A percentile compares a stretch with the other conserved stretches of the same genome.
Evolutionary conservation across 2,888 invertebrate genomes (phyloP).

Genomic region (Chaetogeoica ovagalla): DNA sequence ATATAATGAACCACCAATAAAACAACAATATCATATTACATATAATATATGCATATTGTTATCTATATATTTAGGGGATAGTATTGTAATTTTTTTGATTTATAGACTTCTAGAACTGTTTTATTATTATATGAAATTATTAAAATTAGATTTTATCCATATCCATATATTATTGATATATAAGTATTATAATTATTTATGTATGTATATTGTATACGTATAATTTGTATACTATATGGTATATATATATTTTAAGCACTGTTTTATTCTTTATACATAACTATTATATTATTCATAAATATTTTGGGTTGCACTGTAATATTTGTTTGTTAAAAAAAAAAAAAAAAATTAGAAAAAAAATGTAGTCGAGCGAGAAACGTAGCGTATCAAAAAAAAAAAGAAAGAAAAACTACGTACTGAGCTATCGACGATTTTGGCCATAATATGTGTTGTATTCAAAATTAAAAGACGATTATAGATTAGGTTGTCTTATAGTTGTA

Average conservation of each 20-base stretch:
- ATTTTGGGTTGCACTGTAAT: conserved; percentile 45
- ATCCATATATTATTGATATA: too few species aligned
- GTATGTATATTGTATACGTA: too few species aligned
- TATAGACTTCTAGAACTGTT: conserved; percentile 50
- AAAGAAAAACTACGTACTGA: too few species aligned
- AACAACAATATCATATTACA: too few species aligned
- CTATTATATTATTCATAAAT: conserved; percentile 34
- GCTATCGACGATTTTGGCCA: too few species aligned
- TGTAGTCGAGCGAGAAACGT: conserved; percentile 29
- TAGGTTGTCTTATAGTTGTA: conserved; percentile 6
- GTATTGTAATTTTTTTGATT: conserved; percentile 42
- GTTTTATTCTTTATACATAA: conserved; percentile 34
- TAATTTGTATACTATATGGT: neutral
- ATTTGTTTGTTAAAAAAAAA: conserved; percentile 5
- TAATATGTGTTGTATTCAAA: too few species aligned
- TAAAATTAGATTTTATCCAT: conserved; percentile 18
- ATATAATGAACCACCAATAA: neutral
- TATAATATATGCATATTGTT: too few species aligned
- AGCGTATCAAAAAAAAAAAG: too few species aligned
- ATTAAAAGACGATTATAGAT: neutral
- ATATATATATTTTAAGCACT: conserved; percentile 28
- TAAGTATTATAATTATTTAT: neutral
- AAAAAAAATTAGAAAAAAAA: conserved; percentile 5
- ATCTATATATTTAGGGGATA: neutral
- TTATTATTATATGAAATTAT: conserved; percentile 25